phyloP scores from a whole-genome alignment of 1,140 invertebrate species.

The Ooceraea biroi region DNA sequence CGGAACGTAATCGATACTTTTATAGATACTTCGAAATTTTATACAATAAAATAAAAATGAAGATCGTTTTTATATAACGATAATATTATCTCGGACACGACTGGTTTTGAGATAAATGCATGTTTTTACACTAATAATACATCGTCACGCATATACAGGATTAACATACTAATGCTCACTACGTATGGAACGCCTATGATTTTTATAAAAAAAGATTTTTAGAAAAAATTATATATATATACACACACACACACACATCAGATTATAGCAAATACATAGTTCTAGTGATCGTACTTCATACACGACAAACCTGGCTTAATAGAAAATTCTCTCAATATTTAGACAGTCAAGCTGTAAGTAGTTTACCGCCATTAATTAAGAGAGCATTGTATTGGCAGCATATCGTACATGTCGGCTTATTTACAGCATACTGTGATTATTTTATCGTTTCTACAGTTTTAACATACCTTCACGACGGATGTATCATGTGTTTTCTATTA shows the following conservation, averaged over 20 bases:
- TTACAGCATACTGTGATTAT: background rate
- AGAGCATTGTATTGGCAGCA: constrained; percentile 7
- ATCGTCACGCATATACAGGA: constrained; percentile 49
- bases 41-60: background rate
- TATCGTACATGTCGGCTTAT: constrained; percentile 1
- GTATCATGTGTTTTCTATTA: constrained; percentile 66
- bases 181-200: constrained; percentile 27
- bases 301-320: constrained; percentile 24
- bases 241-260: constrained; percentile 42
- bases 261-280: constrained; percentile 45
- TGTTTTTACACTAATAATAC: constrained; percentile 68
- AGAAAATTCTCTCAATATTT: constrained; percentile 60
- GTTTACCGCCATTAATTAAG: background rate
- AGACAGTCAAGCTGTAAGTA: background rate
- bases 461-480: constrained; percentile 17
- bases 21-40: constrained; percentile 63
- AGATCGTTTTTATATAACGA: constrained; percentile 57
- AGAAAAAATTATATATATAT: constrained; percentile 39
- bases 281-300: constrained; percentile 25
- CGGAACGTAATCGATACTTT: constrained; percentile 70
- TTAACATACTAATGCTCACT: constrained; percentile 37
- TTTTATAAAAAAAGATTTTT: constrained; percentile 69
- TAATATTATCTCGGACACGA: constrained; percentile 41
- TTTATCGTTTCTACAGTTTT: constrained; percentile 20
- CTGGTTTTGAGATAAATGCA: constrained; percentile 58